phyloP scores from a whole-genome alignment of 2,888 invertebrate species.

The Lochmaea capreae region DNA sequence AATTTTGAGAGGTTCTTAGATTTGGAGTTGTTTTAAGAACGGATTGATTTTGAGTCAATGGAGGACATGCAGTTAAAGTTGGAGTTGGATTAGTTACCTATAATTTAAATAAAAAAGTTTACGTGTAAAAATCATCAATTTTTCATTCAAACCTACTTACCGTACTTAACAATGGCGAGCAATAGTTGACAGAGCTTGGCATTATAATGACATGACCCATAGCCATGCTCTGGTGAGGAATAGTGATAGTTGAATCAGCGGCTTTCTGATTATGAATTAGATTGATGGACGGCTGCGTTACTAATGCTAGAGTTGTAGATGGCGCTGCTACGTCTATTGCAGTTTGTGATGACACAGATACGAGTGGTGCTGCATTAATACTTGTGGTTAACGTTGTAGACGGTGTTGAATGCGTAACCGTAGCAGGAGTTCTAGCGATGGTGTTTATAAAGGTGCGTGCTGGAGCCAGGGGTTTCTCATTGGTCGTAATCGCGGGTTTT shows the following conservation, averaged over 20 bases:
- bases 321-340: background rate
- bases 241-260: slow-evolving; percentile 18
- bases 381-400: background rate
- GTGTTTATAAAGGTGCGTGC: background rate
- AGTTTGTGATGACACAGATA: background rate
- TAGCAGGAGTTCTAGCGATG: background rate
- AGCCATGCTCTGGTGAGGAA: slow-evolving; percentile 4
- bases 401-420: background rate
- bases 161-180: slow-evolving; percentile 51
- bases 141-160: slow-evolving; percentile 52
- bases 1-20: slow-evolving; percentile 56
- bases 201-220: slow-evolving; percentile 43
- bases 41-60: slow-evolving; percentile 17
- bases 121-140: background rate
- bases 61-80: slow-evolving; percentile 18
- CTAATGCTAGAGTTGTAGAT: background rate
- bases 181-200: slow-evolving; percentile 51
- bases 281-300: slow-evolving; percentile 21
- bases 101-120: slow-evolving; percentile 23
- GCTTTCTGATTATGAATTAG: slow-evolving; percentile 32
- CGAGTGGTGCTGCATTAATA: background rate
- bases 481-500: slow-evolving; percentile 9
- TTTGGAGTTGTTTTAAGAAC: slow-evolving; percentile 34
- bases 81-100: slow-evolving; percentile 31
- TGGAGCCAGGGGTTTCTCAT: background rate